A percentile compares a stretch with the other conserved stretches of the same genome.
Conservation (phyloP, 1,140 invertebrate species). For the Drosophila teissieri region DNA sequence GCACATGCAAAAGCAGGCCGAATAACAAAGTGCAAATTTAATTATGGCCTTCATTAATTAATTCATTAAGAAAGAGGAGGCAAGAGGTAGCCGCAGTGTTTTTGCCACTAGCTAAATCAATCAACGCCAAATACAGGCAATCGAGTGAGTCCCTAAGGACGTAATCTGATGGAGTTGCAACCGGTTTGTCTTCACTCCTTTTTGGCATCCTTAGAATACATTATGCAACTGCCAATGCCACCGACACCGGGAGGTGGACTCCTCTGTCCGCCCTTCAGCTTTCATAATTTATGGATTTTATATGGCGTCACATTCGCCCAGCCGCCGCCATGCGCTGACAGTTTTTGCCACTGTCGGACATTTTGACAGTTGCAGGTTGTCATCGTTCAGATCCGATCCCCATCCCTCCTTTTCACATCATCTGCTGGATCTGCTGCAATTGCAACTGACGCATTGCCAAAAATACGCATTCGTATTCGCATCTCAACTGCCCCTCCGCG, state of each 20-base stretch:
- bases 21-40: conserved; percentile 74
- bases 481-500: conserved; percentile 15
- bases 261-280: conserved; percentile 21
- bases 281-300: conserved; percentile 83
- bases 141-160: conserved; percentile 67
- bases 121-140: conserved; percentile 74
- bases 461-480: conserved; percentile 49
- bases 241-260: background rate
- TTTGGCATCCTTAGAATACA: conserved; percentile 74
- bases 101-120: conserved; percentile 71
- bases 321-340: conserved; percentile 59
- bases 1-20: conserved; percentile 24
- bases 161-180: conserved; percentile 35
- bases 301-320: conserved; percentile 79
- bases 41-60: conserved; percentile 76
- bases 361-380: conserved; percentile 81
- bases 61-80: conserved; percentile 65
- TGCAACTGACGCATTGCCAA: conserved; percentile 80
- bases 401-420: background rate
- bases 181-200: conserved; percentile 57
- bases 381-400: conserved; percentile 32
- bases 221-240: conserved; percentile 63
- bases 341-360: conserved; percentile 76
- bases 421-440: conserved; percentile 62
- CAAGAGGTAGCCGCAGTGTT: conserved; percentile 14